Conservation (phyloP, 2,888 invertebrate genomes). For the Magallana nippona region DNA sequence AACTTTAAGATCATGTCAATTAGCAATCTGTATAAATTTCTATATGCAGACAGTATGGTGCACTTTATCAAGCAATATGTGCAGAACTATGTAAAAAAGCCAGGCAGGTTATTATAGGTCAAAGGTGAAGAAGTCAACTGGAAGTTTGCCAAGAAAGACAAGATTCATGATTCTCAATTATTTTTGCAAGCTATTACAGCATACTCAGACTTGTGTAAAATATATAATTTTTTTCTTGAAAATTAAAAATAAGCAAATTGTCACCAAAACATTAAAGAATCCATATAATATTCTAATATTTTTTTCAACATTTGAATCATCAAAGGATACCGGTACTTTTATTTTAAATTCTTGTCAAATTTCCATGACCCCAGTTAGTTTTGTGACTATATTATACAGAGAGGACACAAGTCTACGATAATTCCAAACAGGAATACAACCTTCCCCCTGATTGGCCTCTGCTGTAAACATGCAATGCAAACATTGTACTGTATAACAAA, state of each 20-base stretch:
- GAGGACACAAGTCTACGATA: background rate
- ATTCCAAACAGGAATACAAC: slow-evolving; percentile 2
- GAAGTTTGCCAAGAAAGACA: background rate
- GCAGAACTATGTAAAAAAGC: background rate
- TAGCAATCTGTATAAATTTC: background rate
- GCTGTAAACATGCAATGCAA: slow-evolving; percentile 23
- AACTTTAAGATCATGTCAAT: too few species aligned
- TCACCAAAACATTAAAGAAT: too few species aligned
- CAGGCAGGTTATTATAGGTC: background rate
- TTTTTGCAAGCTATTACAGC: too few species aligned
- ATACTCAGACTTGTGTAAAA: too few species aligned
- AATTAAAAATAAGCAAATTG: too few species aligned
- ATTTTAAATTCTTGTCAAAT: background rate
- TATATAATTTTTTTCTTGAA: too few species aligned
- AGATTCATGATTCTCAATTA: background rate
- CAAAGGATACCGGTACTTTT: background rate
- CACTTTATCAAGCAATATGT: background rate
- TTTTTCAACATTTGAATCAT: too few species aligned
- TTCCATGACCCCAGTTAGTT: background rate
- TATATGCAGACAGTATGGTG: background rate
- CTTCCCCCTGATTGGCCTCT: background rate
- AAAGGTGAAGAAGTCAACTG: background rate
- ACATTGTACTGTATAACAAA: background rate
- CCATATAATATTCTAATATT: too few species aligned
- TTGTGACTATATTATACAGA: background rate